These are phyloP conservation scores for Lemur catta DNA, from an alignment of 2,797 vertebrate genomes.

Conservation along the genomic window DNA sequence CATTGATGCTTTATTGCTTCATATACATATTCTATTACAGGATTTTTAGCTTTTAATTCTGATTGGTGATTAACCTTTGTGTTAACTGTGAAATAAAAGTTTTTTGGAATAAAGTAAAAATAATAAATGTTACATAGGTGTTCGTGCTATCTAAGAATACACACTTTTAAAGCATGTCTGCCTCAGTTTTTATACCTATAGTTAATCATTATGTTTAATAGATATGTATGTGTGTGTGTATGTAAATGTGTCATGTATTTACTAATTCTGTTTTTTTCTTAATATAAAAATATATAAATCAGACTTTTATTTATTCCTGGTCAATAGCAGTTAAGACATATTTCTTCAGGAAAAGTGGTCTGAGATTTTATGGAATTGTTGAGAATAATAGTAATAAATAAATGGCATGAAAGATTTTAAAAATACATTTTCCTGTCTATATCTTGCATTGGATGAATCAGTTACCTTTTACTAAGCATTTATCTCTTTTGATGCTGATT, in stretches of 20 bases:
- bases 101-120: neutral
- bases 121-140: neutral
- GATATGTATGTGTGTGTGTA: neutral
- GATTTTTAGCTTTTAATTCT: neutral
- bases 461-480: neutral
- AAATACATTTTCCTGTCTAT: neutral
- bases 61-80: neutral
- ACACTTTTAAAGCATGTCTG: neutral
- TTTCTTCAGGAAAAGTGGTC: slow-evolving; percentile 5
- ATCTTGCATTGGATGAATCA: neutral
- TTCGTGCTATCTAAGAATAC: neutral
- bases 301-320: neutral
- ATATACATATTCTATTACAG: neutral
- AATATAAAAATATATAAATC: slow-evolving; percentile 9
- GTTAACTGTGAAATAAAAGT: neutral
- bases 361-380: neutral
- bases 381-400: neutral
- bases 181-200: neutral
- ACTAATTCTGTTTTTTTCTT: neutral
- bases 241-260: neutral
- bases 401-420: neutral
- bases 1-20: neutral
- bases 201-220: neutral
- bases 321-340: neutral
- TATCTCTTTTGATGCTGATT: neutral